Percentiles rank a stretch among this genome's conserved stretches.
Conservation (phyloP, 1,140 invertebrate species). For the Akabosia matsudoensis region DNA sequence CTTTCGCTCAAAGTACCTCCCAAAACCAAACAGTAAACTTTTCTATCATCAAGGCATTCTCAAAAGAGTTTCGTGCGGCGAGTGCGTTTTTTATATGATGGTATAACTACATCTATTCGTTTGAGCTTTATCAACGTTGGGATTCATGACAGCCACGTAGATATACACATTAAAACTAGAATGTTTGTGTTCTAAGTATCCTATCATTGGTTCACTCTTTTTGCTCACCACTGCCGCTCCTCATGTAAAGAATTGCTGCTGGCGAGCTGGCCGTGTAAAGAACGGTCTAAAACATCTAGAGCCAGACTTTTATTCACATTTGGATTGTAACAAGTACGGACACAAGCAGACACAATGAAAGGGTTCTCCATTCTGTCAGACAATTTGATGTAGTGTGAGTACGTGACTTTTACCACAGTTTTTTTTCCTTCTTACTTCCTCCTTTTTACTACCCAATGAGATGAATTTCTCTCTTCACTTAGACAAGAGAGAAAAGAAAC, state of each 20-base stretch:
- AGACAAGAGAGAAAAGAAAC: background rate
- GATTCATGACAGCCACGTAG: slow-evolving; percentile 2
- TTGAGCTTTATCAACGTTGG: background rate
- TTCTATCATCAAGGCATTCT: background rate
- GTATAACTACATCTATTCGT: background rate
- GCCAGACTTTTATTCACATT: background rate
- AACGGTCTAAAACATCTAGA: no score
- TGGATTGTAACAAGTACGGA: background rate
- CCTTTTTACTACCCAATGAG: slow-evolving; percentile 5
- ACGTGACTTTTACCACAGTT: slow-evolving; percentile 20
- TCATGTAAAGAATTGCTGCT: background rate
- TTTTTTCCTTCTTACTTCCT: slow-evolving; percentile 11
- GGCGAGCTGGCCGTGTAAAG: no score
- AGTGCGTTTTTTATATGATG: background rate
- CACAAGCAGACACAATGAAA: background rate
- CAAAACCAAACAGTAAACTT: background rate
- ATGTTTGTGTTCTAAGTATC: background rate
- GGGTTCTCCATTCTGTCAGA: slow-evolving; percentile 13
- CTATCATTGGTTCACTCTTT: background rate
- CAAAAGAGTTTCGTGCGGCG: background rate
- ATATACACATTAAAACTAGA: background rate
- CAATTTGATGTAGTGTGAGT: slow-evolving; percentile 21
- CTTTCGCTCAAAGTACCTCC: background rate
- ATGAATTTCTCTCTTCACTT: slow-evolving; percentile 2
- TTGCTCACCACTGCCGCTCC: background rate